Percentiles rank a stretch among this genome's conserved stretches.
Conservation (phyloP, 1,140 invertebrate genomes). For the Macrocentrus cingulum region DNA sequence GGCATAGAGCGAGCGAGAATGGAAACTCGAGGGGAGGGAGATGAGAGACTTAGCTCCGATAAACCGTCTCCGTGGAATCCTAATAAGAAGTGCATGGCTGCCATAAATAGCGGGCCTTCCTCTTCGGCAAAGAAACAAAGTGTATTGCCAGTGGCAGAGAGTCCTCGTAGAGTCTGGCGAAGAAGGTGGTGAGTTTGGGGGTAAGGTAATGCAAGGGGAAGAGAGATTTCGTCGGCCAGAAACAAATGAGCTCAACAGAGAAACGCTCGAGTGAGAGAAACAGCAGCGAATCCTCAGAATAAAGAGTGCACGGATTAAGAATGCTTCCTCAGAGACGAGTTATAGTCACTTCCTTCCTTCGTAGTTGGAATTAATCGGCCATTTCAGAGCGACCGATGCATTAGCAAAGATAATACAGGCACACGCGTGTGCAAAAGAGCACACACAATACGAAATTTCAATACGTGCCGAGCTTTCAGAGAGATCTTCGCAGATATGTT, state of each 20-base stretch:
- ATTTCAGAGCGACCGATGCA: slow-evolving; percentile 55
- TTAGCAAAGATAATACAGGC: slow-evolving; percentile 50
- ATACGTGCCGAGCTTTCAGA: slow-evolving; percentile 49
- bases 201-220: slow-evolving; percentile 14
- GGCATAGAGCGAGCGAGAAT: background rate
- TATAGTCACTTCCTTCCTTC: slow-evolving; percentile 57
- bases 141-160: slow-evolving; percentile 48
- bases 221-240: slow-evolving; percentile 39
- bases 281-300: slow-evolving; percentile 41
- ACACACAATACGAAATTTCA: slow-evolving; percentile 44
- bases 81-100: slow-evolving; percentile 45
- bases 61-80: slow-evolving; percentile 39
- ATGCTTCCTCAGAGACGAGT: slow-evolving; percentile 58
- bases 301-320: slow-evolving; percentile 58
- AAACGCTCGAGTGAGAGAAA: slow-evolving; percentile 21
- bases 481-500: no score
- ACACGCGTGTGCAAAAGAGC: slow-evolving; percentile 27
- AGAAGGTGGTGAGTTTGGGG: slow-evolving; percentile 36
- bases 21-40: slow-evolving; percentile 10
- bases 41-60: slow-evolving; percentile 28
- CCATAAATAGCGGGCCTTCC: slow-evolving; percentile 44
- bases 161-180: slow-evolving; percentile 35
- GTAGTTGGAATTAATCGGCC: slow-evolving; percentile 58
- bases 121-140: slow-evolving; percentile 44
- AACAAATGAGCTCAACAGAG: slow-evolving; percentile 35